A percentile compares a stretch with the other conserved stretches of the same genome.
phyloP scores from a whole-genome alignment of 2,888 invertebrate genomes.

The Brenthis daphne region DNA sequence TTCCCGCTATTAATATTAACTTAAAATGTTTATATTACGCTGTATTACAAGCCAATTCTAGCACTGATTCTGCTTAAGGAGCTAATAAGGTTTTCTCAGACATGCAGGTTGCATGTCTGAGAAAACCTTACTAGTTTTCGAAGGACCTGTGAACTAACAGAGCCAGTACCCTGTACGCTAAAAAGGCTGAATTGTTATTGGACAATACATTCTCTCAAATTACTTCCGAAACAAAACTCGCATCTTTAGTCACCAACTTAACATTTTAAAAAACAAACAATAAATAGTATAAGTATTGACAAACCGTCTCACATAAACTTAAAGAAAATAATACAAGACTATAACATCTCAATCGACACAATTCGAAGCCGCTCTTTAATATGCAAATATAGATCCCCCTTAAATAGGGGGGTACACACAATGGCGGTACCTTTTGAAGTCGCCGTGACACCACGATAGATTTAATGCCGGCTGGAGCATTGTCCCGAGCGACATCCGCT shows the following conservation, averaged over 20 bases:
- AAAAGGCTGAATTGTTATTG: no score
- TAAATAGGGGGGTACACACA: slow-evolving; percentile 51
- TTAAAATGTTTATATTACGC: no score
- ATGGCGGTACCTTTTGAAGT: slow-evolving; percentile 67
- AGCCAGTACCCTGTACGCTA: no score
- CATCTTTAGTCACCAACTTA: neutral
- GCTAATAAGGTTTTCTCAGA: no score
- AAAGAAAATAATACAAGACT: slow-evolving; percentile 35
- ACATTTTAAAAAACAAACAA: slow-evolving; percentile 1
- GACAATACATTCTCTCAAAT: neutral
- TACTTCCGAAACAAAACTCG: neutral
- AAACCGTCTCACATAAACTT: slow-evolving; percentile 24
- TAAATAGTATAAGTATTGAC: slow-evolving; percentile 16
- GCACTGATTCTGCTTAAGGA: no score
- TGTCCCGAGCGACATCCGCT: slow-evolving; percentile 38
- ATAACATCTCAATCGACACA: slow-evolving; percentile 47
- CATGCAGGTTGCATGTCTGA: no score
- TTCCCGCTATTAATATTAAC: no score
- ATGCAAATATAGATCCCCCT: slow-evolving; percentile 59
- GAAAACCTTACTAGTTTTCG: no score
- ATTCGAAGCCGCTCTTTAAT: slow-evolving; percentile 51
- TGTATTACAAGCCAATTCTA: no score
- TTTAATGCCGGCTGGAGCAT: slow-evolving; percentile 36
- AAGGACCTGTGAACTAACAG: no score
- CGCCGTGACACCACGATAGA: slow-evolving; percentile 49